Evolutionary conservation across 2,888 invertebrate species (phyloP).

Genomic region (Teinopalpus imperialis): DNA sequence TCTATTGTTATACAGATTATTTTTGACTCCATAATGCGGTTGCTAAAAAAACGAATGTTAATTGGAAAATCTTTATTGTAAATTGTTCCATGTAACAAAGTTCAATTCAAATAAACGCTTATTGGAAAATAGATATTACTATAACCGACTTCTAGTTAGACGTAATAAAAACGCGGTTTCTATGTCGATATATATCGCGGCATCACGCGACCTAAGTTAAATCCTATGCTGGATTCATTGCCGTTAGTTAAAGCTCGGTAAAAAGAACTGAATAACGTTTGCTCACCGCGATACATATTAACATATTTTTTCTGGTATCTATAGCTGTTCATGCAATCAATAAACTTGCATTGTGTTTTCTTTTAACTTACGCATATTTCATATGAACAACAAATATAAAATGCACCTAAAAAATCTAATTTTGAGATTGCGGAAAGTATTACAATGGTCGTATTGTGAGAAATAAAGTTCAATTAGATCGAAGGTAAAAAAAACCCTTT

Average conservation of each 20-base stretch:
- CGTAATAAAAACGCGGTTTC: slow-evolving; percentile 3
- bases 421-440: no score
- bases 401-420: no score
- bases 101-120: slow-evolving; percentile 2
- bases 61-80: not conserved
- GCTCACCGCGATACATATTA: slow-evolving; percentile 8
- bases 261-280: not conserved
- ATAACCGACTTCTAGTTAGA: not conserved
- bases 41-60: not conserved
- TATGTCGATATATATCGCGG: not conserved
- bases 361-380: no score
- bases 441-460: no score
- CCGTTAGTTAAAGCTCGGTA: slow-evolving; percentile 10
- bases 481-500: no score
- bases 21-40: no score
- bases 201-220: slow-evolving; percentile 1
- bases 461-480: no score
- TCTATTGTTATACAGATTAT: not conserved
- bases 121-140: slow-evolving; percentile 5
- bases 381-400: no score
- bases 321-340: slow-evolving; percentile 3
- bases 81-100: slow-evolving; percentile 4
- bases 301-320: not conserved
- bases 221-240: not conserved
- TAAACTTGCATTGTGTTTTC: slow-evolving; percentile 4